Conservation (phyloP, 2,797 vertebrate genomes). For the Taeniopygia guttata region DNA sequence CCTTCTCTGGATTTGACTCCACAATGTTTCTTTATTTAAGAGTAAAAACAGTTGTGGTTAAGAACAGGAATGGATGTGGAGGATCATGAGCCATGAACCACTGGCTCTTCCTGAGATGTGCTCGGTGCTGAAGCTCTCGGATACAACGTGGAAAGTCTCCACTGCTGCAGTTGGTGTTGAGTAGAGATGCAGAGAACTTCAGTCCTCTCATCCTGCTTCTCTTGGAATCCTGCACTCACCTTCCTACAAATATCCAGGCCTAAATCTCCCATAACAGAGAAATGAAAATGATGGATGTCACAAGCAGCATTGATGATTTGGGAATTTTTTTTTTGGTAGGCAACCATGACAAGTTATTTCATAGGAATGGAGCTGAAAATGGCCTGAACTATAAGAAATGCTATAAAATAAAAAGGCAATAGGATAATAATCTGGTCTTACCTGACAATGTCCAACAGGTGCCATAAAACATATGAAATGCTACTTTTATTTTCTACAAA, state of each 20-base stretch:
- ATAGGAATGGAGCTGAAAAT: background rate
- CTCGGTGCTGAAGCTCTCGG: background rate
- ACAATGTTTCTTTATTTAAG: background rate
- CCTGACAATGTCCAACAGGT: background rate
- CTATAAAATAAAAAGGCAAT: background rate
- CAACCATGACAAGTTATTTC: background rate
- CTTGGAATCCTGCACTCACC: background rate
- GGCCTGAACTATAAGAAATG: background rate
- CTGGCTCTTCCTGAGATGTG: background rate
- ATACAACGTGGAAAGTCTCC: background rate
- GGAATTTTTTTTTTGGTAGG: background rate
- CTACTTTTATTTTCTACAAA: background rate
- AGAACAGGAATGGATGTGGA: background rate
- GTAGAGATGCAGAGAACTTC: background rate
- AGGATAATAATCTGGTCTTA: background rate
- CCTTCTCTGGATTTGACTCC: background rate
- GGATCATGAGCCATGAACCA: background rate
- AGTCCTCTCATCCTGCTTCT: background rate
- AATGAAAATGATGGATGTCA: background rate
- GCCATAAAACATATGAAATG: background rate
- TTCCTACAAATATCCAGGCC: background rate
- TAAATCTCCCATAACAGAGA: background rate
- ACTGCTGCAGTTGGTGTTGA: background rate
- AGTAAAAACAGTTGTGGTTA: background rate
- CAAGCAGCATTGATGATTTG: background rate